Evolutionary conservation across 1,140 invertebrate genomes (phyloP), one percentile per base, ranked within the genome.

Genomic region (Chionoecetes opilio): DNA sequence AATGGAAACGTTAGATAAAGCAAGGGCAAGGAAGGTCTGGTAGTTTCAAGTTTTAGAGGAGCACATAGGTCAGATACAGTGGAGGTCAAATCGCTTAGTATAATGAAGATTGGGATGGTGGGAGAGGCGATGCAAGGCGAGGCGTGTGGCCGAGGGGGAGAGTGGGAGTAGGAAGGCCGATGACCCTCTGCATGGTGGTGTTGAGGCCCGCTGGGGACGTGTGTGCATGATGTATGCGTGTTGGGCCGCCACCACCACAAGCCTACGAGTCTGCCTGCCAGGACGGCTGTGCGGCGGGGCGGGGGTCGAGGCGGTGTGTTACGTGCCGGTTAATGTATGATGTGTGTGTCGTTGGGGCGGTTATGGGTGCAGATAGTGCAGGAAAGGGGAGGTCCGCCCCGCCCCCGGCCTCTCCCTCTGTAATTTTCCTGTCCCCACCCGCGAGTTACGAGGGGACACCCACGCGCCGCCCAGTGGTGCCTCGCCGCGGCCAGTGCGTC

Each of bases 341-440:
- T 31, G 38, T 90, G 88, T 90, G 88, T 90, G 88, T 90, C 38
- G 17, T 38, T 46, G 88, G 88, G 41, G 41, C 31, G 29, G 88
- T 53, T 46, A 53, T 53, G 88, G 88, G 88, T 90, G 88, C 88
- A 90, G 88, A 90, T 90, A 90, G 41, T 90, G 88, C 88, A 90
- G 38, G 88, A 90, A 90, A 90, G 88, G 41, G 88, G 88, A 53
- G 88, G 88, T 90, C 38, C 41, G 26, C n/a, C 88, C 88, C 88
- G 88, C 88, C 88, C 88, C 88, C 38, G 88, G 37, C 41, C n/a
- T 90, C 88, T 90, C n/a, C 26, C 88, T 53, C 88, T 90, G 88
- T 90, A 90, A 90, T 90, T 35, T 90, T 53, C 38, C 88, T 53
- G 88, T 90, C 86, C 86, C 86, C 86, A 88, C 86, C 86, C 35